Base-by-base conservation (phyloP, 1,140 invertebrate genomes). In the Artemia franciscana region DNA sequence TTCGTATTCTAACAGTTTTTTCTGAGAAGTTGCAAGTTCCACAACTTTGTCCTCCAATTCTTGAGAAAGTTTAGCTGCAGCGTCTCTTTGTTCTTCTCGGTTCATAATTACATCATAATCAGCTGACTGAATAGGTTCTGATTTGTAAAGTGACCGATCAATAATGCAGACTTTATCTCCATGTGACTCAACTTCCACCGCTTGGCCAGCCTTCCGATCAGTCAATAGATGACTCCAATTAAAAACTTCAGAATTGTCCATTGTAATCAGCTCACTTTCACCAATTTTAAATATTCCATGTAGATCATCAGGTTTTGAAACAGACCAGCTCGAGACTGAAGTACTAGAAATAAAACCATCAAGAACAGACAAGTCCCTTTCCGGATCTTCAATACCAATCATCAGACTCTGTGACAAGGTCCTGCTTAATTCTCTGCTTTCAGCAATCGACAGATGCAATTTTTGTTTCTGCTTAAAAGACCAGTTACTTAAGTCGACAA, bases 341-440 rank as follows among this genome's bases (percentile, higher is more conserved):
- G 26, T 66, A 3, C 18, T 24, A n/a, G 12, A 26, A 61, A 24
- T 24, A 39, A 39, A 65, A 24, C 23, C 30, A 26, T 56, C 63
- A 3, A 65, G 60, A 5, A 59, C 59, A 5, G 59, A 21, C 7
- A 60, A 28, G 12, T 63, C 64, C 9, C 26, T 59, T 12, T 67
- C 62, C 5, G 68, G 67, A 28, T 67, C 59, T 57, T 64, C 67
- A 28, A 67, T 62, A n/a, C 68, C 68, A 51, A 70, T 68, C 65
- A 68, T 62, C 12, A 70, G 59, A 21, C 66, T 69, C 15, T 69
- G 67, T 4, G 73, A 70, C 4, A 80, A 69, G 23, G 75, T 75
- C 63, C 74, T 75, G 4, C 79, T 80, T 28, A 82, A 69, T 66
- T 81, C 77, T 18, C 80, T 66, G 64, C 77, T 79, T 59, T 76